Base-by-base conservation (phyloP, 92 coral and sea anemone genomes). In the Hydrozoanthus gracilis region DNA sequence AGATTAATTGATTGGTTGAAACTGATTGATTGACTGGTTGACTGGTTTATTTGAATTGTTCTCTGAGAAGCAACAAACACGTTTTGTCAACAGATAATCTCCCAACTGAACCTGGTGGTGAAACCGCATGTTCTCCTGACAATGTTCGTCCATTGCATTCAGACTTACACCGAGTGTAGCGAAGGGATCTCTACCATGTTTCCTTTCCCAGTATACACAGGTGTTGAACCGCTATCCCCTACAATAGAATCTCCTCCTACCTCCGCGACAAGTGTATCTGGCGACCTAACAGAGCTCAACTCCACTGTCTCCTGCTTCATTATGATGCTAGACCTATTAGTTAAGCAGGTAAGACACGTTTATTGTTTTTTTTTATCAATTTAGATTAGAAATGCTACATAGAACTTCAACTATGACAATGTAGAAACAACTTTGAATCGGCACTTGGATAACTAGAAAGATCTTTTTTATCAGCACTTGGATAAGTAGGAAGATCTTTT, bases 271-370 rank as follows among this genome's bases (percentile, higher is more conserved):
- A 91, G 91, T 49, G 77, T 86, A 54, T 88, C 93, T 58, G 83
- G 88, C 17, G 93, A 87, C 76, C 83, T 95, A 54, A 91, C 85
- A 54, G 98, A 93, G 80, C 88, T 83, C 51, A 94, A 91, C 83
- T 95, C 99, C 2, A 93, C 92, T 50, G 61, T 97, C 88, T 95
- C 99, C 4, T 95, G 95, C 60, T 95, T 97, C 56, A 95, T 97
- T 49, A 90, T 97, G 92, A 94, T 95, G 96, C 77, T 97, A 71
- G 99, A 97, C 83, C 91, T 97, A 87, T 88, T 97, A 84, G 99
- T 94, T n/a, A 97, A 95, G 88, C 99, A 97, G 95, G 99, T 97
- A 71, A 47, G 27, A 35, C 12, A 13, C 10, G 8, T 39, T 5
- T 5, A 1, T 16, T 15, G 11, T 27, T 46, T n/a, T 16, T 14